A percentile compares a stretch with the other conserved stretches of the same genome.
Conservation (phyloP, 2,888 invertebrate genomes). For the Caenorhabditis wallacei region DNA sequence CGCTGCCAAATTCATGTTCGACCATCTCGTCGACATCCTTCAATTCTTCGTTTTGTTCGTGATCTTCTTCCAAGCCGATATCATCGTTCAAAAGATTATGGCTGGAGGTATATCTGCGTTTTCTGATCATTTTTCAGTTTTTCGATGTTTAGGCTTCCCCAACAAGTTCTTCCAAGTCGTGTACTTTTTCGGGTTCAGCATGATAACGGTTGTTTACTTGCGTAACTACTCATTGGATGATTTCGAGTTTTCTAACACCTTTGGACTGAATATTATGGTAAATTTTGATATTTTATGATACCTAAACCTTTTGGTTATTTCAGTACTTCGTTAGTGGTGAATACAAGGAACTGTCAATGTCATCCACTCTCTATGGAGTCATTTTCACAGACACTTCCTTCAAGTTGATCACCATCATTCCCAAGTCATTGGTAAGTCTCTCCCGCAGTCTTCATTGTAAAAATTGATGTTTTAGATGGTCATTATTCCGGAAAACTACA, state of each 20-base stretch:
- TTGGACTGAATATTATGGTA: constrained; percentile 37
- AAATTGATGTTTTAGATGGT: constrained; percentile 20
- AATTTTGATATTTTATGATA: background rate
- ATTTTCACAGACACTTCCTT: constrained; percentile 44
- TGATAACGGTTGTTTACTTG: constrained; percentile 14
- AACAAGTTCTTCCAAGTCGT: constrained; percentile 31
- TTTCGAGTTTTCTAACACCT: constrained; percentile 40
- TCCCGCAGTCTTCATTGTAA: no score
- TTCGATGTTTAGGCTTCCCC: constrained; percentile 30
- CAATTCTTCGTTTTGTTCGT: constrained; percentile 6
- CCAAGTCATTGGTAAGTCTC: constrained; percentile 42
- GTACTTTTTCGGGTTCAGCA: constrained; percentile 23
- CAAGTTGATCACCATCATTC: constrained; percentile 52
- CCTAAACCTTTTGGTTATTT: constrained; percentile 6
- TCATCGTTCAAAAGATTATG: constrained; percentile 20
- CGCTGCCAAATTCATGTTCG: constrained; percentile 35
- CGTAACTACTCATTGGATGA: constrained; percentile 10
- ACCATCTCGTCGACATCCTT: constrained; percentile 31
- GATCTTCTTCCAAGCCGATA: constrained; percentile 34
- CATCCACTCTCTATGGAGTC: constrained; percentile 42
- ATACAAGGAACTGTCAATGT: constrained; percentile 21
- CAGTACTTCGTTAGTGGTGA: constrained; percentile 42
- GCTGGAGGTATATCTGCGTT: constrained; percentile 21
- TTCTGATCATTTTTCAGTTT: background rate
- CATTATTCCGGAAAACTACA: constrained; percentile 14